Base-by-base conservation (phyloP, 2,113 vertebrate species). In the Antigone vipio region DNA sequence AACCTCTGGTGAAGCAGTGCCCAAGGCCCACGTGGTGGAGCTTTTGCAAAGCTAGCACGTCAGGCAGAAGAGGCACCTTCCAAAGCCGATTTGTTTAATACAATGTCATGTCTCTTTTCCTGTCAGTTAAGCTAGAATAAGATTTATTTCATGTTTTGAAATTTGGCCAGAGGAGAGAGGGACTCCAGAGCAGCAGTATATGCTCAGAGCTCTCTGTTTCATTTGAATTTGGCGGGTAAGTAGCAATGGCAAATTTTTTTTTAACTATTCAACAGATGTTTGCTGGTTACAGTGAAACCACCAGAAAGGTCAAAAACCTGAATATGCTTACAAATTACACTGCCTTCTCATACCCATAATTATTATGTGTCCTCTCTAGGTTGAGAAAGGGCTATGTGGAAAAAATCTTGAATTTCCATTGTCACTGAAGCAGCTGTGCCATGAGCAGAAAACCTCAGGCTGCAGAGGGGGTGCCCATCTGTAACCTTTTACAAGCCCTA, bases 51-150 rank as follows among this genome's bases (percentile, higher is more conserved):
- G 44, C 53, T 45, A 35, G 24, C 4, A 58, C 0, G 2, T 44
- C 27, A 58, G 50, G 20, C 1, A 0, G 75, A 47, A 34, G 35
- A 14, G 64, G 45, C 0, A 0, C 21, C 30, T 58, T 45, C 58
- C 45, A 66, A n/a, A 0, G 0, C 35, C 0, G 0, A 49, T 35
- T 30, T 34, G 27, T 60, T 88, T 58, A 60, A 76, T 35, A 32
- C 0, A 3, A 24, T 23, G 19, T 26, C 9, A 4, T 0, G 0
- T 64, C 30, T 69, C 44, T 71, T n/a, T 52, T 88, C 26, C 18
- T 52, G 19, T 60, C 64, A 81, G 77, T 83, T 90, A 88, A 80
- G 47, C n/a, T 80, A 68, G 35, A 56, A 22, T n/a, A 88, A 52
- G 0, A 59, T 56, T 76, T 85, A 67, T 12, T 71, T 82, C 19